Conservation (phyloP, 2,888 invertebrate genomes). For the Charanyca ferruginea region DNA sequence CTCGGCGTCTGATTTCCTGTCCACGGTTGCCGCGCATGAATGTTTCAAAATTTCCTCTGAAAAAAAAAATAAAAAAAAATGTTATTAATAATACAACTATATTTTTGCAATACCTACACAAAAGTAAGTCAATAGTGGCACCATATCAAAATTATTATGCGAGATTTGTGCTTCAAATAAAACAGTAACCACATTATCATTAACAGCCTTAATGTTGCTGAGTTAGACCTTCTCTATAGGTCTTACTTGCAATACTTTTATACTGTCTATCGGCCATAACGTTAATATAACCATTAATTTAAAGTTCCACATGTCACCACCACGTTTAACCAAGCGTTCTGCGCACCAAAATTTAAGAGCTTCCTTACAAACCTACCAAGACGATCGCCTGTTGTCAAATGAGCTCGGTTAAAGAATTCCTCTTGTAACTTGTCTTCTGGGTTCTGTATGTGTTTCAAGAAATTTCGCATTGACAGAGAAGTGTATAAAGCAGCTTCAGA, state of each 20-base stretch:
- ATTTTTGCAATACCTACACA: too few species aligned
- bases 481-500: constrained; percentile 63
- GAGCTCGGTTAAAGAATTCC: constrained; percentile 47
- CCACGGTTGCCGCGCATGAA: constrained; percentile 61
- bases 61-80: neutral
- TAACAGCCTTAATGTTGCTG: too few species aligned
- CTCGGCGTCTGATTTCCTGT: constrained; percentile 67
- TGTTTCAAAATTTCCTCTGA: constrained; percentile 61
- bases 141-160: too few species aligned
- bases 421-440: constrained; percentile 45
- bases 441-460: constrained; percentile 60
- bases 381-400: constrained; percentile 23
- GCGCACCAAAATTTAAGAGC: neutral
- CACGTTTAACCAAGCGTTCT: too few species aligned
- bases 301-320: neutral
- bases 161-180: too few species aligned
- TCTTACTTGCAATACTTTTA: too few species aligned
- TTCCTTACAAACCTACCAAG: constrained; percentile 49
- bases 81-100: too few species aligned
- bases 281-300: neutral
- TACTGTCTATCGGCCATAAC: neutral
- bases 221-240: too few species aligned
- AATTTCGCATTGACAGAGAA: constrained; percentile 62
- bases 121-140: too few species aligned
- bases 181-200: too few species aligned